Base-by-base conservation (phyloP, 2,888 invertebrate genomes). In the Polyploca ridens region DNA sequence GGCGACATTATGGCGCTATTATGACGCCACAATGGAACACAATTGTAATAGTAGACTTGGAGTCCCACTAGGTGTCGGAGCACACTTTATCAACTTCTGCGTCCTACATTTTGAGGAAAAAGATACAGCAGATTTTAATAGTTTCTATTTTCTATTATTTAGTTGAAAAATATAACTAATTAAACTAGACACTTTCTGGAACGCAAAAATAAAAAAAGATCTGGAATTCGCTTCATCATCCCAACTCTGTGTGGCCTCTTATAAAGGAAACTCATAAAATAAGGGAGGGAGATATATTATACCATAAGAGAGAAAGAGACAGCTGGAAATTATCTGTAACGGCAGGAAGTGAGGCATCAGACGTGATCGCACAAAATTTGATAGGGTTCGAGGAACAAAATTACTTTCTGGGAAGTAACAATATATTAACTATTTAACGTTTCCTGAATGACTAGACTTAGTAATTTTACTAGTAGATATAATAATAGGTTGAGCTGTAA, bases 321-420 rank as follows among this genome's bases (percentile, higher is more conserved):
- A 54, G 64, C 33, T 16, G 16, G 16, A 65, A 59, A 44, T 58
- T 3, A 27, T 62, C 54, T 54, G 54, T 54, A 54, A 19, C 54
- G 41, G 72, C 80, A 83, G 86, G 86, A 86, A 85, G 73, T 82
- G 76, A 77, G 77, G 76, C 73, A 79, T 83, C 82, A 79, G 73
- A 78, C 65, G 67, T 79, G 79, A 83, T 75, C 78, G 75, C 77
- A 76, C 79, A 78, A 61, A 83, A 84, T 83, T 85, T 81, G 81
- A 72, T 73, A 75, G 69, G 74, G 69, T 69, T 68, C 70, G 66
- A 46, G 46, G 54, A 54, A 19, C 63, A 71, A 59, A 60, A 60
- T n/a, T 38, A 41, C 11, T 58, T 61, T 63, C 63, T 63, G 62
- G 58, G 61, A 62, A 63, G 13, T 66, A 69, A 67, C 62, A 63